These are phyloP conservation scores for Myripristis jacobus DNA, from an alignment of 2,797 vertebrate genomes.

Conservation along the genomic window DNA sequence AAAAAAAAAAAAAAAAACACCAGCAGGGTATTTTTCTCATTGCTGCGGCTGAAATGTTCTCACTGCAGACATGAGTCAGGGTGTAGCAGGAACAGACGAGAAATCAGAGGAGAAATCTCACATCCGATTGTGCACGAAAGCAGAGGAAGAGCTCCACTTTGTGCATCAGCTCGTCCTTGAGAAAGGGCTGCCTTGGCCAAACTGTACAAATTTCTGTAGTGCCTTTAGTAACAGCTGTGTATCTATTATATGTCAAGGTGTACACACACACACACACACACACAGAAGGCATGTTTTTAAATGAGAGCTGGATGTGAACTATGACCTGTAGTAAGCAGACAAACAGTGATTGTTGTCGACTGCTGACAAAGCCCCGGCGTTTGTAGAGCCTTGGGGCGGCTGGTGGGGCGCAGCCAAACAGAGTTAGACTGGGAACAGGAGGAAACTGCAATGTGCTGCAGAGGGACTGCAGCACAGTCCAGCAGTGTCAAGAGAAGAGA, in stretches of 20 bases:
- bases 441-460: conserved; percentile 56
- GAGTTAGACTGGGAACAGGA: conserved; percentile 48
- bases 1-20: too few species aligned
- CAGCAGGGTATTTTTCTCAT: background rate
- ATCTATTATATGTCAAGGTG: background rate
- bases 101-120: conserved; percentile 4
- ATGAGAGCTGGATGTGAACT: background rate
- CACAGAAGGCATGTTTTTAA: background rate
- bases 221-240: background rate
- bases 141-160: conserved; percentile 8
- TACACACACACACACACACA: background rate
- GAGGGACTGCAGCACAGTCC: conserved; percentile 59
- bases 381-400: background rate
- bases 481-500: background rate
- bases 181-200: background rate
- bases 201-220: background rate
- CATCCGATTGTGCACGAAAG: background rate
- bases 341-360: background rate
- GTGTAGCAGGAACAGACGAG: conserved; percentile 12
- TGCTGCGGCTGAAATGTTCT: background rate
- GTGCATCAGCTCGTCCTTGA: conserved; percentile 37
- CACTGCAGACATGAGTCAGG: conserved; percentile 33
- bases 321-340: background rate
- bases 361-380: conserved; percentile 10
- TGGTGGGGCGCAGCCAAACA: conserved; percentile 5